phyloP scores from a whole-genome alignment of 2,113 vertebrate genomes.

The Cromileptes altivelis region DNA sequence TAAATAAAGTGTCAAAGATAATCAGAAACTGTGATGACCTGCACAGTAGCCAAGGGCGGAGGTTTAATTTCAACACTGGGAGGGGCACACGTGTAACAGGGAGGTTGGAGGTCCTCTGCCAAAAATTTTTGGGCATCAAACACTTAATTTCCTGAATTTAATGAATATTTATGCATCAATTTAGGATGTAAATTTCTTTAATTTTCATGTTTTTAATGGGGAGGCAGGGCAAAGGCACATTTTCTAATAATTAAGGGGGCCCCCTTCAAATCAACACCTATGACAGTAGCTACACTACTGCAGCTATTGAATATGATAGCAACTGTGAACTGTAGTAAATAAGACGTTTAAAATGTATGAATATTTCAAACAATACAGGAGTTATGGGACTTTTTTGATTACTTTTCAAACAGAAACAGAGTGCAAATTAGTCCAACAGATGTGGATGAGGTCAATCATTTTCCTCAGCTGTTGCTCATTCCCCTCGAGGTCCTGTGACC shows the following conservation, averaged over 20 bases:
- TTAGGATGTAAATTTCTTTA: no score
- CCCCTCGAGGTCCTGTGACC: constrained; percentile 44
- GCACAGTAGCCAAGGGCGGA: constrained; percentile 4
- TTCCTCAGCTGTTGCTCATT: constrained; percentile 48
- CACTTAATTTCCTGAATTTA: no score
- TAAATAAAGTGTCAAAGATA: constrained; percentile 1
- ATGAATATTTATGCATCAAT: no score
- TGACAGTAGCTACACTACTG: constrained; percentile 12
- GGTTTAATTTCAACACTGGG: no score
- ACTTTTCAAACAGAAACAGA: constrained; percentile 21
- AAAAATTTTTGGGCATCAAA: no score
- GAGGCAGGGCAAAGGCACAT: no score
- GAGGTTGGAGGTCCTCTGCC: no score
- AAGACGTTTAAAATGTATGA: constrained; percentile 25
- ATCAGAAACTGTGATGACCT: constrained; percentile 14
- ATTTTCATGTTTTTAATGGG: no score
- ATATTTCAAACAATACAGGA: constrained; percentile 48
- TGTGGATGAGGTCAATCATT: constrained; percentile 55
- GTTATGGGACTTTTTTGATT: constrained; percentile 13
- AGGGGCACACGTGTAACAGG: no score
- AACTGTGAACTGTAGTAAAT: background rate
- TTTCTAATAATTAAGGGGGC: no score
- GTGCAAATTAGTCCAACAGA: constrained; percentile 57
- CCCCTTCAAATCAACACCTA: no score
- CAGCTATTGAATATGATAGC: background rate